These are phyloP conservation scores for Tromatobia lineatoria DNA, from an alignment of 2,888 invertebrate genomes.

Conservation along the genomic window DNA sequence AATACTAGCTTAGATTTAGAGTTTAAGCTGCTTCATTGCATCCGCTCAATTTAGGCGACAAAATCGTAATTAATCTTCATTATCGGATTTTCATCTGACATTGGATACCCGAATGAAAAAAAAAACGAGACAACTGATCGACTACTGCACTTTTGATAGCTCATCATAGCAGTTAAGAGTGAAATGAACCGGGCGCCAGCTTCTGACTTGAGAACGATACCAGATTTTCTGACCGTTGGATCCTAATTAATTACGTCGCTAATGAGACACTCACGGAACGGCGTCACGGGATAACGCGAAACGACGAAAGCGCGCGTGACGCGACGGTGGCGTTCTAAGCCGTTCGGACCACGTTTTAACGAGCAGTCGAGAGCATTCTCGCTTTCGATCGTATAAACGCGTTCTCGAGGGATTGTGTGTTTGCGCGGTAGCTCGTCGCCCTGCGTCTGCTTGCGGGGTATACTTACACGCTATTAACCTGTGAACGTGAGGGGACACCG, in stretches of 20 bases:
- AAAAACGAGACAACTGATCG: neutral
- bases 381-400: constrained; percentile 52
- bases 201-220: constrained; percentile 13
- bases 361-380: constrained; percentile 47
- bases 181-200: neutral
- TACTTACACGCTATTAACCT: constrained; percentile 59
- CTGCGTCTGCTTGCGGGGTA: constrained; percentile 39
- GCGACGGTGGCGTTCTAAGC: constrained; percentile 29
- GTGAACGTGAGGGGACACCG: constrained; percentile 48
- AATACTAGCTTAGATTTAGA: too few relatives aligned
- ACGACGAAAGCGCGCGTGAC: constrained; percentile 70
- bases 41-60: constrained; percentile 10
- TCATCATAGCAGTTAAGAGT: neutral
- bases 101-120: neutral
- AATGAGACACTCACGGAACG: constrained; percentile 75
- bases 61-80: constrained; percentile 37
- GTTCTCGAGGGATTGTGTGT: constrained; percentile 58
- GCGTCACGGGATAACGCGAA: constrained; percentile 71
- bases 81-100: constrained; percentile 1
- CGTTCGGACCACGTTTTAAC: constrained; percentile 54
- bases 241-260: constrained; percentile 76
- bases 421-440: constrained; percentile 41
- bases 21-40: too few relatives aligned
- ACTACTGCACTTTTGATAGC: neutral
- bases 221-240: constrained; percentile 64